Base-by-base conservation (phyloP, 2,113 vertebrate species). In the Equus quagga region DNA sequence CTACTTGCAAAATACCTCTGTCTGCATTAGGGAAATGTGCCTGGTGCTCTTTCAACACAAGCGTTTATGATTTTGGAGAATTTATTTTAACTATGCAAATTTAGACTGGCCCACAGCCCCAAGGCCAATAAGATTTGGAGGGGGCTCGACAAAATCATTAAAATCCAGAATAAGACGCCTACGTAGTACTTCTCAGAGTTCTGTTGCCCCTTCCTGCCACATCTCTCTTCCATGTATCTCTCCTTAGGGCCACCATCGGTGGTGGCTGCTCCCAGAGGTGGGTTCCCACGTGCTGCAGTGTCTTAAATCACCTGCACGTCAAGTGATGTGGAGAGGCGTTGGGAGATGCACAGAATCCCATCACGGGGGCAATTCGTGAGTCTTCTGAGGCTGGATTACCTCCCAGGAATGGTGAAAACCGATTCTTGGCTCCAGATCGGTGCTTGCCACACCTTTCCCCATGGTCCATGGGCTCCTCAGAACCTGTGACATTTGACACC, bases 201-300 rank as follows among this genome's bases (percentile, higher is more conserved):
- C 73, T 64, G 4, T n/a, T 23, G 28, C 7, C 62, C 33, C 2
- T 31, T 58, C 36, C 65, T 28, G 81, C 36, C 56, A 49, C 31
- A 0, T 0, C 0, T 54, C 28, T 62, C 18, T 26, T 56, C 51
- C 0, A 9, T 0, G 5, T 8, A 6, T 41, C 44, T 51, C 23
- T 79, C 21, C 12, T 19, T 2, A 19, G 33, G 44, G n/a, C 8
- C 31, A 28, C 54, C 7, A 0, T 69, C 3, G 3, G 2, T 4
- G 6, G 33, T 5, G 10, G 31, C 54, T 86, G 31, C 8, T 26
- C 46, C n/a, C 23, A 8, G 46, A 21, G 17, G 62, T 56, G 51
- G 31, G 44, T 33, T n/a, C 49, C 44, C 18, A 1, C 9, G 6
- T 1, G 19, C 1, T 0, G 8, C 58, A 80, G 65, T 15, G 8